These are phyloP conservation scores for Parauchenoglanis punctatus DNA, from an alignment of 2,797 vertebrate species.

Conservation along the genomic window DNA sequence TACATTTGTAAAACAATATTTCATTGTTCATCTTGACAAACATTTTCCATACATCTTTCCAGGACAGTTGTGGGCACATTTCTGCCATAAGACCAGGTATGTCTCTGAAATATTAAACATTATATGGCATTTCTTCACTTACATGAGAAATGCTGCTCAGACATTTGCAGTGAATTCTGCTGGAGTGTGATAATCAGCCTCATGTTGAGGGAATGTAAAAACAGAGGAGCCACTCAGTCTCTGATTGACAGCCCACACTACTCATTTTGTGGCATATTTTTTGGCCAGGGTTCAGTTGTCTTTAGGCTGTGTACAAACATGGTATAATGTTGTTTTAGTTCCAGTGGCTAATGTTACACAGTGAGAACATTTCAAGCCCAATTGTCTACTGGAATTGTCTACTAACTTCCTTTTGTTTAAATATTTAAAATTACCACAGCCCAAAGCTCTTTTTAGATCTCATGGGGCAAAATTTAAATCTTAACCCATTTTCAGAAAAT, in stretches of 20 bases:
- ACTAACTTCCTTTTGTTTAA: slow-evolving; percentile 5
- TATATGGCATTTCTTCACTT: background rate
- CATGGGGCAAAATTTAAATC: background rate
- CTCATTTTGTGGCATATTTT: slow-evolving; percentile 11
- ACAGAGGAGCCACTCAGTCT: slow-evolving; percentile 20
- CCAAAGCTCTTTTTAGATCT: background rate
- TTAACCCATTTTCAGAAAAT: background rate
- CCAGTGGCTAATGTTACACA: slow-evolving; percentile 21
- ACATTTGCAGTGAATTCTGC: slow-evolving; percentile 12
- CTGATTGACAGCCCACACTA: slow-evolving; percentile 42
- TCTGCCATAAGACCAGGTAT: slow-evolving; percentile 18
- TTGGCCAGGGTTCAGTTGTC: slow-evolving; percentile 35
- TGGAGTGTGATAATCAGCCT: slow-evolving; percentile 44
- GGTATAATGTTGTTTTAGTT: slow-evolving; percentile 32
- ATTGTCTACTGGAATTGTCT: background rate
- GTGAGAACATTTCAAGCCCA: background rate
- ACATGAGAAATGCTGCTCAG: slow-evolving; percentile 30
- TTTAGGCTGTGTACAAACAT: slow-evolving; percentile 35
- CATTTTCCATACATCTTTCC: slow-evolving; percentile 24
- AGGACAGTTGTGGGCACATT: slow-evolving; percentile 21
- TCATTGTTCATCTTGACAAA: slow-evolving; percentile 18
- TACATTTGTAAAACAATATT: background rate
- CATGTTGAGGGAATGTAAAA: slow-evolving; percentile 35
- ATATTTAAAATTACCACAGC: slow-evolving; percentile 8
- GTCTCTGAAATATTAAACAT: slow-evolving; percentile 15